Evolutionary conservation across 2,888 invertebrate species (phyloP).

Genomic region (Drosophila cracens): DNA sequence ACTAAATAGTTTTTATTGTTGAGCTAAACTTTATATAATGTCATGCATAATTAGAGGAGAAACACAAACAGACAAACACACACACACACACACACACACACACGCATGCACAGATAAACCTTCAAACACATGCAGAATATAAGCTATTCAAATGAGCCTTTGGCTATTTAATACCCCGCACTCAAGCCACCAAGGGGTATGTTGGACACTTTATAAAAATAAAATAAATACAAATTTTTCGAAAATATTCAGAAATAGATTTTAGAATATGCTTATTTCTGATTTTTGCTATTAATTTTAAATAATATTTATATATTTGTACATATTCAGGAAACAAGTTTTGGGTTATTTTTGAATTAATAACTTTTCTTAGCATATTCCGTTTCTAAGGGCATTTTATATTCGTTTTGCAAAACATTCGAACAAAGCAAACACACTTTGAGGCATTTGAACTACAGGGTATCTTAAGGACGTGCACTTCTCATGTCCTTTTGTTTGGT

Average conservation of each 20-base stretch:
- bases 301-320: background rate
- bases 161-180: constrained; percentile 41
- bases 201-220: background rate
- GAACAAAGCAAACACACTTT: constrained; percentile 13
- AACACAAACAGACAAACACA: constrained; percentile 7
- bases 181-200: background rate
- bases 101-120: constrained; percentile 3
- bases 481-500: background rate
- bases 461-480: background rate
- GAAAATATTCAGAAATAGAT: background rate
- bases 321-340: background rate
- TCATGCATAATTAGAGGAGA: constrained; percentile 69
- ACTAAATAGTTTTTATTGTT: constrained; percentile 79
- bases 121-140: constrained; percentile 4
- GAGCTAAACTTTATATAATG: constrained; percentile 77
- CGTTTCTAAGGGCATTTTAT: background rate
- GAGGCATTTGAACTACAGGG: background rate
- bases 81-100: constrained; percentile 10
- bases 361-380: background rate
- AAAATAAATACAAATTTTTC: background rate
- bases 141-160: constrained; percentile 38
- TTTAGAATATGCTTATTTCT: background rate
- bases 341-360: background rate
- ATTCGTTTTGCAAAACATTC: background rate
- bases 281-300: background rate